Base-by-base conservation (phyloP, 2,113 vertebrate genomes). In the Capricornis sumatraensis region DNA sequence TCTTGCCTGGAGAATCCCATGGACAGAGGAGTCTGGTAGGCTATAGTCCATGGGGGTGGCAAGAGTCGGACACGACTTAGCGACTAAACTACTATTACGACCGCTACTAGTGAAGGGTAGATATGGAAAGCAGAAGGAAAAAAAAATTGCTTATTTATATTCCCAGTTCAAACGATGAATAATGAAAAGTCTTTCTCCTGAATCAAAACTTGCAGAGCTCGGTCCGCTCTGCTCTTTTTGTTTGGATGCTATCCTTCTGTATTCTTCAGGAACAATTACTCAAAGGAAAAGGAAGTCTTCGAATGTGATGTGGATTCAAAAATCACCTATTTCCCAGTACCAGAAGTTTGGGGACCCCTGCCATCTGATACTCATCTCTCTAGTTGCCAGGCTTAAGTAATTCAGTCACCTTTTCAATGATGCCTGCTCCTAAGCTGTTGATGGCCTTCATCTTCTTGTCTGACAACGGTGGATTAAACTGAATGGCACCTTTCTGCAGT, bases 391-490 rank as follows among this genome's bases (percentile, higher is more conserved):
- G 85, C 82, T 78, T 87, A 78, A 5, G 40, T 30, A 12, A 43
- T 50, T 30, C 19, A 11, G 82, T 98, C 98, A 99, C 99, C 99
- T 99, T 99, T 91, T 99, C 99, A 93, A 99, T 99, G 88, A 99
- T 99, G 87, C 99, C 99, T 0, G 99, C 99, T 40, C 99, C 99
- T 94, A 99, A 98, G 95, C 99, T 99, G 97, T 99, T 99, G 98
- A 99, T 99, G 2, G 99, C 99, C 98, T 99, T 99, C 96, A 99
- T 98, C 98, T 99, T 99, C 98, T 99, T 99, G 74, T 99, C 99
- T 64, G 99, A 99, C 67, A 99, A 98, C 0, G 99, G 98, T 76
- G 99, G 99, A 45, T 98, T 99, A 98, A 99, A 99, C 76, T 99
- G 99, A 97, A 99, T 99, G 67, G 98, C n/a, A 92, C 99, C 99